Evolutionary conservation across 2,888 invertebrate species (phyloP).

Genomic region (Philereme transversata): DNA sequence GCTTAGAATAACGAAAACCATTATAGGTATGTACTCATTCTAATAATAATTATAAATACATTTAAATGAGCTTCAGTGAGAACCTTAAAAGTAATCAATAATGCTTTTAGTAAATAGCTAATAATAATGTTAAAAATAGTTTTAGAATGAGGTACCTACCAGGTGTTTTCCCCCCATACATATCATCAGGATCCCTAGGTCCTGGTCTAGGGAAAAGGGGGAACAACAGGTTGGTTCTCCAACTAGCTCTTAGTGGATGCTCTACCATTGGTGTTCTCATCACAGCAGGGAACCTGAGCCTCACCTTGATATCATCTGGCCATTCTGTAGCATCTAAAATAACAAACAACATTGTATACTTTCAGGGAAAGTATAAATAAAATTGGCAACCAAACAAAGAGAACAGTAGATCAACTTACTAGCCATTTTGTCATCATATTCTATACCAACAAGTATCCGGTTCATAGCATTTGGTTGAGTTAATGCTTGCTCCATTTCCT

Average conservation of each 20-base stretch:
- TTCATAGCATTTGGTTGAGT: slow-evolving; percentile 74
- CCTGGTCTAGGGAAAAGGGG: slow-evolving; percentile 87
- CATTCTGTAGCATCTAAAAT: slow-evolving; percentile 67
- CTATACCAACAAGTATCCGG: slow-evolving; percentile 71
- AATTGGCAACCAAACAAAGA: slow-evolving; percentile 16
- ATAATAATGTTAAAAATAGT: no score
- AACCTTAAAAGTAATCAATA: no score
- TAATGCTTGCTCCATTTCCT: slow-evolving; percentile 65
- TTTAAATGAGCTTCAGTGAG: no score
- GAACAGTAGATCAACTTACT: slow-evolving; percentile 57
- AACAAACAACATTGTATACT: slow-evolving; percentile 6
- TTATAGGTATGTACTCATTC: no score
- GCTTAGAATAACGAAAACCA: no score
- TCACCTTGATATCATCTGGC: slow-evolving; percentile 80
- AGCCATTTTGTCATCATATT: slow-evolving; percentile 74
- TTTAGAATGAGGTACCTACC: slow-evolving; percentile 62
- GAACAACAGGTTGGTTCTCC: slow-evolving; percentile 89
- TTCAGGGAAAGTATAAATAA: slow-evolving; percentile 9
- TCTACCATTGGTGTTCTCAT: slow-evolving; percentile 78
- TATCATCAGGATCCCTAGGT: slow-evolving; percentile 84
- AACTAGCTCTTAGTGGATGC: slow-evolving; percentile 78
- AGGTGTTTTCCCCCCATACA: slow-evolving; percentile 80
- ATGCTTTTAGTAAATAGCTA: not conserved
- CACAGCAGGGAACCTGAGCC: slow-evolving; percentile 87
- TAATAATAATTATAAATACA: no score